Base-by-base conservation (phyloP, 1,140 invertebrate genomes). In the Leptinotarsa lineolata region DNA sequence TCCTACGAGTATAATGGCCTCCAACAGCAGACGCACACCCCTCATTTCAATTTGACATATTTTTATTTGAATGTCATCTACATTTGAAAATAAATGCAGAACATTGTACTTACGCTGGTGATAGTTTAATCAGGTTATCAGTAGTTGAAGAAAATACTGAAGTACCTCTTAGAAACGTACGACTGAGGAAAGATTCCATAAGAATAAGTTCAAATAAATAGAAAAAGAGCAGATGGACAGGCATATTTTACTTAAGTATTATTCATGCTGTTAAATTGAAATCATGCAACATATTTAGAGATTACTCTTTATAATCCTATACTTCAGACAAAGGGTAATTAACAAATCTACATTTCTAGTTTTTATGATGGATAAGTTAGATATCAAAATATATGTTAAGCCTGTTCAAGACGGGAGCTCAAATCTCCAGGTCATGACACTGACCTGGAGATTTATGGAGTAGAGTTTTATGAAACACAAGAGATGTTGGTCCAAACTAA, bases 111-210 rank as follows among this genome's bases (percentile, higher is more conserved):
- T 72, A 65, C 70, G 76, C 74, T 79, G 78, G 78, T 79, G 78
- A 79, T 79, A 79, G 72, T 79, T 78, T 77, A 79, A 79, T 74
- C 20, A 61, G 60, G 60, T 71, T 45, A 58, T 45, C 68, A 70
- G 54, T 74, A 71, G 21, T 59, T 67, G 68, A 71, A 68, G 67
- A 54, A 68, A 58, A 68, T 68, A 39, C 39, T 66, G 22, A 44
- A n/a, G 64, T 39, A 68, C 67, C 67, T 39, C 15, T 21, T 24
- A 68, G 67, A 68, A 48, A 22, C 18, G n/a, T 68, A 20, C 22
- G 20, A 24, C 44, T 68, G 24, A 68, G 48, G 46, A 68, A 58
- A 68, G 44, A 68, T 18, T 68, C 48, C 16, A 44, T 58, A 45
- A 68, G 20, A 58, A 45, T 45, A 68, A 68, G 24, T 68, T 68